phyloP scores from a whole-genome alignment of 2,888 invertebrate species.

The Drosophila kambysellisi region DNA sequence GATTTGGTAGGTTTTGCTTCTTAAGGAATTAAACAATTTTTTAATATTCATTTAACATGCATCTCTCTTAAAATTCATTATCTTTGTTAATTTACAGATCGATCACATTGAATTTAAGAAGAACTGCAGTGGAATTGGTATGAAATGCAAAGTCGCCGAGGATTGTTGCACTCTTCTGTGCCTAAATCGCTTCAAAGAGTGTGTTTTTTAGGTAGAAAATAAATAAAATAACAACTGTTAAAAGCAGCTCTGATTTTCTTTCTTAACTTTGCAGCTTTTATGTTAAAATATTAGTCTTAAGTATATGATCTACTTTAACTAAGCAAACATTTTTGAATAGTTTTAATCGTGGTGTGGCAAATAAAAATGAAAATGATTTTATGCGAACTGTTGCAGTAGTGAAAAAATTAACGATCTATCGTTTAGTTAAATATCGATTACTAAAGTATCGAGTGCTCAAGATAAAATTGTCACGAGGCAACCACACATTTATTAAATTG shows the following conservation, averaged over 20 bases:
- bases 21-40: background rate
- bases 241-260: background rate
- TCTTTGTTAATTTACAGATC: background rate
- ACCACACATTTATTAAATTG: constrained; percentile 65
- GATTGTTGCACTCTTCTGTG: constrained; percentile 20
- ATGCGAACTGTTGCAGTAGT: background rate
- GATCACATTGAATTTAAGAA: no score
- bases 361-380: background rate
- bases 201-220: constrained; percentile 1
- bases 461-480: background rate
- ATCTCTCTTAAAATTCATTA: background rate
- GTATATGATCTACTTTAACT: background rate
- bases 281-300: background rate
- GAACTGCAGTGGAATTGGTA: constrained; percentile 13
- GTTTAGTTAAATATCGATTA: background rate
- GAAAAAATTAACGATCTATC: background rate
- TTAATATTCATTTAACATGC: background rate
- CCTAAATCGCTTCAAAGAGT: constrained; percentile 10
- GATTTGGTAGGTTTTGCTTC: background rate
- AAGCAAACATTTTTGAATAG: background rate
- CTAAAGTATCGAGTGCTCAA: background rate
- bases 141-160: constrained; percentile 7
- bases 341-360: background rate
- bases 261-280: background rate
- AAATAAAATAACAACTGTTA: background rate